Evolutionary conservation across 2,888 invertebrate genomes (phyloP).

Genomic region (Platycheirus rosarum): DNA sequence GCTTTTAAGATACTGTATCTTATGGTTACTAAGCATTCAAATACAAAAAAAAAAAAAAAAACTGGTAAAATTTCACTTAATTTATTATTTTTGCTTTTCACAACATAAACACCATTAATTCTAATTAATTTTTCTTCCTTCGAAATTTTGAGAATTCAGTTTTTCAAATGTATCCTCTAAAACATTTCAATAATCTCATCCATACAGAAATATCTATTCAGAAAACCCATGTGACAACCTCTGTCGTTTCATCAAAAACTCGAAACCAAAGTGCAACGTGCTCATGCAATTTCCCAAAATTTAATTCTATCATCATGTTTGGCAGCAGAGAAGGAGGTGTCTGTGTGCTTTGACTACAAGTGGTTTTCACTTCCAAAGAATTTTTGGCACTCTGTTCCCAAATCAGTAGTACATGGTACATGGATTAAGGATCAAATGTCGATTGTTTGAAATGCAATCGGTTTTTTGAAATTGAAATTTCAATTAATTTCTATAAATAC

Average conservation of each 20-base stretch:
- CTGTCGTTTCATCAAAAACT: background rate
- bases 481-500: constrained; percentile 54
- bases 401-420: constrained; percentile 2
- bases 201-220: too few relatives aligned
- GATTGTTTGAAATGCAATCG: constrained; percentile 43
- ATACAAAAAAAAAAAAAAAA: too few relatives aligned
- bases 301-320: background rate
- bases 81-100: too few relatives aligned
- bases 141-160: too few relatives aligned
- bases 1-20: too few relatives aligned
- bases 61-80: too few relatives aligned
- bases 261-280: background rate
- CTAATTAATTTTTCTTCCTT: too few relatives aligned
- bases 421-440: constrained; percentile 55
- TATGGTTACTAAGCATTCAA: too few relatives aligned
- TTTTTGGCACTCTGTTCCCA: constrained; percentile 35
- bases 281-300: constrained; percentile 37
- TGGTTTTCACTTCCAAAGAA: constrained; percentile 14
- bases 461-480: constrained; percentile 49
- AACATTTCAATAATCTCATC: too few relatives aligned
- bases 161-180: too few relatives aligned
- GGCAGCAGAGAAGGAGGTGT: background rate
- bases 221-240: background rate
- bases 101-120: too few relatives aligned
- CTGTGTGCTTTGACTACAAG: constrained; percentile 1